These are phyloP conservation scores for Philypnodon macrostomus DNA, from an alignment of 2,797 vertebrate species.

Conservation along the genomic window DNA sequence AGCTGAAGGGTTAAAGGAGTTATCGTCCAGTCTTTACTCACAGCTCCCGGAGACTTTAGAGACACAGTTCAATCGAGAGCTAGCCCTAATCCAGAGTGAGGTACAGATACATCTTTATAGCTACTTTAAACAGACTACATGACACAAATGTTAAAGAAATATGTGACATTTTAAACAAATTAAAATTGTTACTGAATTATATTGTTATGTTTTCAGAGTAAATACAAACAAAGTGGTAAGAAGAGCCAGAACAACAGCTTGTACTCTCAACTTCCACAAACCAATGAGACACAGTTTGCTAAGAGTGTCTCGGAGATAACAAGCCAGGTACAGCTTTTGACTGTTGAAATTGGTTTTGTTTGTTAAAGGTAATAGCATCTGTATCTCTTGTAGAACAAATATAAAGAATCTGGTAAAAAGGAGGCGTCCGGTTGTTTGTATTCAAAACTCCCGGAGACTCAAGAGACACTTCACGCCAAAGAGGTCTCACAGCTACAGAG, in stretches of 20 bases:
- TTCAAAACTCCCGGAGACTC: conserved; percentile 84
- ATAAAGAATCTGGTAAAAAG: conserved; percentile 80
- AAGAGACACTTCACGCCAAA: conserved; percentile 84
- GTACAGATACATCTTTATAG: no score
- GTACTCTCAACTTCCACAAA: conserved; percentile 86
- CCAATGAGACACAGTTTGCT: conserved; percentile 84
- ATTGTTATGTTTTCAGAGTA: conserved; percentile 42
- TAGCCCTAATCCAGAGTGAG: conserved; percentile 62
- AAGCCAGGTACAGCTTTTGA: conserved; percentile 87
- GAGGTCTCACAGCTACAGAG: conserved; percentile 84
- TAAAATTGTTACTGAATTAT: no score
- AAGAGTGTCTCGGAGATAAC: conserved; percentile 82
- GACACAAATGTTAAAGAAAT: no score
- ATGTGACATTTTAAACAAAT: no score
- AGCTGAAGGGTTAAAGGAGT: conserved; percentile 50
- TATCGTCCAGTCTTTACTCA: conserved; percentile 53
- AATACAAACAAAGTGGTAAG: conserved; percentile 82
- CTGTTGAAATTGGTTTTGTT: no score
- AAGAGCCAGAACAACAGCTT: conserved; percentile 74
- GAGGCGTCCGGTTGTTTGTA: conserved; percentile 78
- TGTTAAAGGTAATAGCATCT: no score
- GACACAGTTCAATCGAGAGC: conserved; percentile 53
- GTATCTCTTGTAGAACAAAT: conserved; percentile 74
- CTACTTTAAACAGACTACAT: no score
- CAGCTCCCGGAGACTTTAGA: conserved; percentile 59